Conservation (phyloP, 2,797 vertebrate genomes). For the Serranus cabrilla region DNA sequence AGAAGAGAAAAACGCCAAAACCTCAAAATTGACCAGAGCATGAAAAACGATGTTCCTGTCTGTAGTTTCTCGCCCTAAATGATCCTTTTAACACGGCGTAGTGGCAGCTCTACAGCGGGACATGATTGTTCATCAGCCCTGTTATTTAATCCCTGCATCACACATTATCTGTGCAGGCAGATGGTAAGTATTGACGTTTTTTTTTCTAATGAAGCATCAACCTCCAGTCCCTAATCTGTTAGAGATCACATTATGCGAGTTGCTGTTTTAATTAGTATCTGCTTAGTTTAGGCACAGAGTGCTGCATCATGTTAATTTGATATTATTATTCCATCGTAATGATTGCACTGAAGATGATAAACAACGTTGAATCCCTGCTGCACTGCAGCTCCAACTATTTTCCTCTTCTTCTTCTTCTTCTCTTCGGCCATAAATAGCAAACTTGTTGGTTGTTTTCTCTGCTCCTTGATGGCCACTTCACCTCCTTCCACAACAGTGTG, state of each 20-base stretch:
- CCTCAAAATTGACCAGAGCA: no score
- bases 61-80: neutral
- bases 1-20: no score
- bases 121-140: neutral
- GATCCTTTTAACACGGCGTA: conserved; percentile 20
- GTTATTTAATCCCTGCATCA: conserved; percentile 37
- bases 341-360: conserved; percentile 37
- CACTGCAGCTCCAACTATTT: conserved; percentile 14
- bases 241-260: conserved; percentile 25
- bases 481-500: conserved; percentile 39
- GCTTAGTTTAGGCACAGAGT: conserved; percentile 21
- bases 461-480: conserved; percentile 40
- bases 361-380: conserved; percentile 24
- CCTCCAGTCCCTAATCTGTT: conserved; percentile 20
- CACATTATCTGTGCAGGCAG: conserved; percentile 46
- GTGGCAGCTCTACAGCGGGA: neutral
- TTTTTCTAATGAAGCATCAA: conserved; percentile 10
- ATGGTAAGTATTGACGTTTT: conserved; percentile 42
- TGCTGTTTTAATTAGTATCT: conserved; percentile 42
- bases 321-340: conserved; percentile 42
- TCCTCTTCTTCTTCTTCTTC: neutral
- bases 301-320: conserved; percentile 35
- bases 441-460: conserved; percentile 38
- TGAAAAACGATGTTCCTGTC: no score
- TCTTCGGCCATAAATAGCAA: conserved; percentile 35